Evolutionary conservation across 2,113 vertebrate species (phyloP).

Genomic region (Poecilia latipinna): DNA sequence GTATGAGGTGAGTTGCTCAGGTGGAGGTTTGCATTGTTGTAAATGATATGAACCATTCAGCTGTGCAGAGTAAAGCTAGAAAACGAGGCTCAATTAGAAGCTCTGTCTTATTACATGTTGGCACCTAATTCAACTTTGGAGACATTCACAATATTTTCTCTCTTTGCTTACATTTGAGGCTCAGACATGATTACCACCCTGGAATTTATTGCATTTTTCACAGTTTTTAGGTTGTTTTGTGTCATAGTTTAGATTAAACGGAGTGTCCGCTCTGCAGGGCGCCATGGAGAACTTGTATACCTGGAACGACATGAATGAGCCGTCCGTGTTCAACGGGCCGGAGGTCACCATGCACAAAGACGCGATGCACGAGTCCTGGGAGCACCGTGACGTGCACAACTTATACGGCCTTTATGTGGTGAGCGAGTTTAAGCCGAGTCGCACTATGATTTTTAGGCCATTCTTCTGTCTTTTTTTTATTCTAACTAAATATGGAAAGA

Average conservation of each 20-base stretch:
- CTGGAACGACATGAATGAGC: constrained; percentile 97
- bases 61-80: neutral
- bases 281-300: constrained; percentile 86
- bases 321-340: constrained; percentile 91
- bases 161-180: no score
- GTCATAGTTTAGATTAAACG: neutral
- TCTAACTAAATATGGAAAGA: neutral
- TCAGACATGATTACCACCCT: no score
- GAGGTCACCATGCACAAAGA: constrained; percentile 96
- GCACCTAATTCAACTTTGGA: no score
- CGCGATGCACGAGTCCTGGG: constrained; percentile 86
- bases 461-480: neutral
- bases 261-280: constrained; percentile 73
- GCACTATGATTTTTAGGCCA: neutral
- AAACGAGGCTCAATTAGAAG: neutral
- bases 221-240: neutral
- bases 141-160: no score
- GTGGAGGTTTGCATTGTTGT: neutral
- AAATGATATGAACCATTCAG: neutral
- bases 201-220: no score
- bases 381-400: constrained; percentile 91
- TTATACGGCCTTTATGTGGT: constrained; percentile 92
- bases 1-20: constrained; percentile 82
- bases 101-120: no score
- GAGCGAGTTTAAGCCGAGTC: constrained; percentile 43